Base-by-base conservation (phyloP, 2,113 vertebrate species). In the Nyctereutes procyonoides region DNA sequence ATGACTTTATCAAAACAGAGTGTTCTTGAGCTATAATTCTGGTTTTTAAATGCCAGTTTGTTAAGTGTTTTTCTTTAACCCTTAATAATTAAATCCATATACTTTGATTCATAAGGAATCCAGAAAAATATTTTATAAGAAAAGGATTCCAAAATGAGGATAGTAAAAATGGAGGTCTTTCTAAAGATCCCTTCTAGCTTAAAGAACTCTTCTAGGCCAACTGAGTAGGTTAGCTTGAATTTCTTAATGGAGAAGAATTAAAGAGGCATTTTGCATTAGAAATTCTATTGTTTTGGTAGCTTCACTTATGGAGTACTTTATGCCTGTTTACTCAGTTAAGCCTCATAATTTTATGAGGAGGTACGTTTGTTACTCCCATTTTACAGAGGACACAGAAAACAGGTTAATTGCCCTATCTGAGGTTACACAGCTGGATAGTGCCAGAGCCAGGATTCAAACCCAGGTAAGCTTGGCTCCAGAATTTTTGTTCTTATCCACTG, bases 51-150 rank as follows among this genome's bases (percentile, higher is more conserved):
- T 87, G 32, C 22, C 58, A 92, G 24, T 76, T 58, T 79, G 63
- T 92, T 65, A 95, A 93, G 48, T 95, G 65, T 91, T 80, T 87
- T 96, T 51, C 56, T 91, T 28, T 89, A 92, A 69, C 5, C 1
- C 24, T 77, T 93, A 84, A 63, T 55, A 79, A 3, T 93, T 65
- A 87, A 94, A 73, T 80, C 53, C n/a, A 84, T 69, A 74, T 30
- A 93, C 53, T 93, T 63, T 94, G 24, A 89, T 55, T 96, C 55
- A 90, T 81, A 94, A 93, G 35, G 30, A 92, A 93, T 77, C 35
- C 58, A 30, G 58, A 76, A 97, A 94, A 95, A 63, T 7, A 35
- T 60, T 96, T 93, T 82, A 67, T 17, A 89, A 83, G 84, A 89
- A 93, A 48, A 90, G 74, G 8, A 48, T 86, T 96, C 28, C 16